These are phyloP conservation scores for Rynchops niger DNA, from an alignment of 2,113 vertebrate genomes.

Conservation along the genomic window DNA sequence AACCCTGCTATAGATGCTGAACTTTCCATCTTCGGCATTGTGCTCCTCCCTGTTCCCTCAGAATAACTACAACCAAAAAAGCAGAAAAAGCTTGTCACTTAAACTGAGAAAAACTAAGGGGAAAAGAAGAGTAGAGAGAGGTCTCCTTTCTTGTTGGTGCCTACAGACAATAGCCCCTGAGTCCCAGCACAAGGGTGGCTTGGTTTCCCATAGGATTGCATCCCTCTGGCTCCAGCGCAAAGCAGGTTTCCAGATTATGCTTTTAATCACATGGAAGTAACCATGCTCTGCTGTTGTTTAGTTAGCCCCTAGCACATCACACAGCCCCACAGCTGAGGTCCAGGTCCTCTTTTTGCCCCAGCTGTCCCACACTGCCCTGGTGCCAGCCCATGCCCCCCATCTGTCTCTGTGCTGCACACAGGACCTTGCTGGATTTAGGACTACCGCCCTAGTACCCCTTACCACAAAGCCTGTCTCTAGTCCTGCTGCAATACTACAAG, in stretches of 20 bases:
- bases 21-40: rapidly evolving
- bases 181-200: rapidly evolving
- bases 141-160: neutral
- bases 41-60: neutral
- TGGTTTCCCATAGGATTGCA: neutral
- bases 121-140: neutral
- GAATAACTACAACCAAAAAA: neutral
- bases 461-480: neutral
- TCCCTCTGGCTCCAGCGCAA: neutral
- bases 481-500: neutral
- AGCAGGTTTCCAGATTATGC: neutral
- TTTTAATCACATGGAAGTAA: neutral
- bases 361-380: neutral
- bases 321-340: rapidly evolving
- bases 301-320: neutral
- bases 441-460: no score
- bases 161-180: neutral
- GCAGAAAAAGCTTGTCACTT: neutral
- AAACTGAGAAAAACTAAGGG: neutral
- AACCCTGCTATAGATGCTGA: neutral
- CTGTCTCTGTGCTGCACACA: neutral
- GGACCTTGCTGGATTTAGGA: neutral
- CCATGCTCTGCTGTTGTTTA: neutral
- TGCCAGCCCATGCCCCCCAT: rapidly evolving
- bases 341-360: neutral